Evolutionary conservation across 2,113 vertebrate species (phyloP).

Genomic region (Myiopsitta monachus): DNA sequence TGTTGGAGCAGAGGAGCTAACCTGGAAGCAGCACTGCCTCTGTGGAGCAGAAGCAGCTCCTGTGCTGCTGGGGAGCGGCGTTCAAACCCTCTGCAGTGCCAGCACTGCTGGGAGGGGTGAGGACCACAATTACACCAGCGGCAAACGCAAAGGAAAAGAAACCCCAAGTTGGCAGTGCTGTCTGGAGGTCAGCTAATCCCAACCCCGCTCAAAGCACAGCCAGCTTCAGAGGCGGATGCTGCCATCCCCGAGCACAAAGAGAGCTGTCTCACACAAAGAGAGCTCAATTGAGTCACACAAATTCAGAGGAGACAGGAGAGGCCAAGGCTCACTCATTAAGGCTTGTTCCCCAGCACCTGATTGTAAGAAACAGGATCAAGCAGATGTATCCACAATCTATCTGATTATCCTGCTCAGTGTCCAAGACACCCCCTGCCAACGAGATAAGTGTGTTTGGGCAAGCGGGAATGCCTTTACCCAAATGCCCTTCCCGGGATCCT

Average conservation of each 20-base stretch:
- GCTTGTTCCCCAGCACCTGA: constrained; percentile 45
- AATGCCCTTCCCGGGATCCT: background rate
- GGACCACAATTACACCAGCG: constrained; percentile 53
- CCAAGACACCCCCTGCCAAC: constrained; percentile 40
- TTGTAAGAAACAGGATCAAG: constrained; percentile 59
- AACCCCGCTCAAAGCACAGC: constrained; percentile 34
- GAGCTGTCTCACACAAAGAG: background rate
- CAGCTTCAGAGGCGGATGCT: constrained; percentile 58
- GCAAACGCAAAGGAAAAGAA: constrained; percentile 23
- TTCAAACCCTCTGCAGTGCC: constrained; percentile 17
- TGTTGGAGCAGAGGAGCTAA: background rate
- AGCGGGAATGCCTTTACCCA: background rate
- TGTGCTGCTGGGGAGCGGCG: background rate
- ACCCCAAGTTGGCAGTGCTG: constrained; percentile 11
- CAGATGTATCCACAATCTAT: constrained; percentile 52
- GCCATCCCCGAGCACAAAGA: constrained; percentile 26
- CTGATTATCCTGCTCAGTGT: constrained; percentile 58
- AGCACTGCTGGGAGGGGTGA: constrained; percentile 33
- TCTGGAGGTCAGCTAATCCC: constrained; percentile 62
- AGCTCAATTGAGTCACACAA: constrained; percentile 43
- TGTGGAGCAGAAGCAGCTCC: background rate
- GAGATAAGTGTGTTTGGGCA: background rate
- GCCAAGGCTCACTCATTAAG: constrained; percentile 62
- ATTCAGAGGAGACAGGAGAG: constrained; percentile 52
- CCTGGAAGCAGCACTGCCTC: background rate